Evolutionary conservation across 2,113 vertebrate genomes (phyloP).

Genomic region (Callospermophilus lateralis): DNA sequence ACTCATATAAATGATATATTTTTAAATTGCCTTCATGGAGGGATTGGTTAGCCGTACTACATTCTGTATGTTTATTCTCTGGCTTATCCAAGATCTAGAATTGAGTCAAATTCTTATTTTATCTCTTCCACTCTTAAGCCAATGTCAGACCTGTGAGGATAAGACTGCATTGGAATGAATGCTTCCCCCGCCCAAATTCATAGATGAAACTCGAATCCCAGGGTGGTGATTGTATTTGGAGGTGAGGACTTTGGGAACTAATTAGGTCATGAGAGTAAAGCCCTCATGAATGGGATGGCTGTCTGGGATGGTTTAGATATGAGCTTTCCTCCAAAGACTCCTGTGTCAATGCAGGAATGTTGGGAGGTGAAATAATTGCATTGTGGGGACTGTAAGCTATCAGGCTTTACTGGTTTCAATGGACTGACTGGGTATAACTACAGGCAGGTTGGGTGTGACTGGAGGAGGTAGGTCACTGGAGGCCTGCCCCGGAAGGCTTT

Average conservation of each 20-base stretch:
- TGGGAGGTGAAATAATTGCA: no score
- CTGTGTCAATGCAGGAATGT: no score
- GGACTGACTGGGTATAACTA: no score
- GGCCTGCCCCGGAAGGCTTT: no score
- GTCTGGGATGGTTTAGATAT: no score
- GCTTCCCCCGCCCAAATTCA: no score
- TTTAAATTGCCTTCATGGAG: background rate
- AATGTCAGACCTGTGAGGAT: background rate
- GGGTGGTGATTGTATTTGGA: background rate
- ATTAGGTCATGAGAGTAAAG: background rate
- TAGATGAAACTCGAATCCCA: background rate
- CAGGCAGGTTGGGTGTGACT: no score
- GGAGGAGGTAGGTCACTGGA: no score
- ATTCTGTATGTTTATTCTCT: background rate
- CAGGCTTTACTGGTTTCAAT: no score
- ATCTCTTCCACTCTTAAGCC: background rate
- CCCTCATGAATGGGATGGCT: background rate
- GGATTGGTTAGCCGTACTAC: background rate
- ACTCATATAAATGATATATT: background rate
- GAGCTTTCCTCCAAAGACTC: no score
- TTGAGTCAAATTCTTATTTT: conserved; percentile 5
- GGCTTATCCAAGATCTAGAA: background rate
- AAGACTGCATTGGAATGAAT: background rate
- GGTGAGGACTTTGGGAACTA: background rate
- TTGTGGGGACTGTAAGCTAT: no score